These are phyloP conservation scores for Microchirus variegatus DNA, from an alignment of 2,797 vertebrate species.

Conservation along the genomic window DNA sequence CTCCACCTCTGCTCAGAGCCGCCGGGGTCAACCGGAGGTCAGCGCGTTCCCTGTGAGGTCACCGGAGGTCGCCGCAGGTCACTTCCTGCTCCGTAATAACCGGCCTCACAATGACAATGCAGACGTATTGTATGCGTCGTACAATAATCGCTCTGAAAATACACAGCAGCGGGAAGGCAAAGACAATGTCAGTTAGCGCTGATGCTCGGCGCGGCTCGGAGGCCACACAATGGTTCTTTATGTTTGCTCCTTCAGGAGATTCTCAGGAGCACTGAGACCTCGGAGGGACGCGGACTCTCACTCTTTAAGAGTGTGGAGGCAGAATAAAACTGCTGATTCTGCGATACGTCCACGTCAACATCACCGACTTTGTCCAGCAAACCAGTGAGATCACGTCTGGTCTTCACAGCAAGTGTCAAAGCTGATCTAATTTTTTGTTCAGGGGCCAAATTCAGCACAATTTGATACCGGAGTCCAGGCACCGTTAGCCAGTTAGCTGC, in stretches of 20 bases:
- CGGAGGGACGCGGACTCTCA: slow-evolving; percentile 32
- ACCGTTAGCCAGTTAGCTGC: too few species aligned
- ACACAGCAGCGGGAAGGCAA: slow-evolving; percentile 72
- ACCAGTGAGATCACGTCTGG: too few species aligned
- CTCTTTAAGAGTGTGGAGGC: slow-evolving; percentile 47
- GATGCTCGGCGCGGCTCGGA: slow-evolving; percentile 69
- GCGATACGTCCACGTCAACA: slow-evolving; percentile 30
- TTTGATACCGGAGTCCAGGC: too few species aligned
- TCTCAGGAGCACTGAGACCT: slow-evolving; percentile 37
- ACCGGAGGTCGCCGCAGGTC: slow-evolving; percentile 72
- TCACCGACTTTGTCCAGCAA: neutral
- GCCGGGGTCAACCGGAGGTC: slow-evolving; percentile 76
- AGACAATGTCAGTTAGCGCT: slow-evolving; percentile 84
- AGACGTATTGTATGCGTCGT: slow-evolving; percentile 79
- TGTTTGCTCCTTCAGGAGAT: slow-evolving; percentile 61
- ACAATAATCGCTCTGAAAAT: slow-evolving; percentile 84
- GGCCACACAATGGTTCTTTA: slow-evolving; percentile 74
- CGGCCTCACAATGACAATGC: slow-evolving; percentile 71
- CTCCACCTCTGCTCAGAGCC: too few species aligned
- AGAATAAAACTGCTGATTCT: slow-evolving; percentile 1
- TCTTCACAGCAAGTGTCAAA: too few species aligned
- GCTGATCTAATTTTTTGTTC: too few species aligned
- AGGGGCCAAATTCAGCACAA: too few species aligned
- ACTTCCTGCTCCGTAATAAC: slow-evolving; percentile 79
- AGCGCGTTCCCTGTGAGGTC: slow-evolving; percentile 76